Conservation (phyloP, 2,113 vertebrate species). For the Cottus gobio region DNA sequence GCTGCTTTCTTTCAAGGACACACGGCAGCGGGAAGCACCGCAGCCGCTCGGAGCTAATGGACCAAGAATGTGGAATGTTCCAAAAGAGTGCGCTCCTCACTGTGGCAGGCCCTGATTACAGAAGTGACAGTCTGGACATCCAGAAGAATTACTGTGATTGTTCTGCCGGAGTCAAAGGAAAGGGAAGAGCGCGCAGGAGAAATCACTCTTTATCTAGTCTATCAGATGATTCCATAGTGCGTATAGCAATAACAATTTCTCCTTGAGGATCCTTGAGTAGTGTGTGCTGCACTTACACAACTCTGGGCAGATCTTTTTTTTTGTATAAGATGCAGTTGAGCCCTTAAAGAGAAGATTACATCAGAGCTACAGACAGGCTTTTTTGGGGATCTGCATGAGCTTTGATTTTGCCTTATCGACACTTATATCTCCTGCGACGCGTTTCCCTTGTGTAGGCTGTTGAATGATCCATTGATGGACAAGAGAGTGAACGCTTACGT, state of each 20-base stretch:
- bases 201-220: slow-evolving; percentile 58
- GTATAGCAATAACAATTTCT: slow-evolving; percentile 53
- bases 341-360: not conserved
- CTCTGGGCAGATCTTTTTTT: slow-evolving; percentile 8
- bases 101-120: slow-evolving; percentile 77
- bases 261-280: slow-evolving; percentile 62
- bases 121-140: slow-evolving; percentile 73
- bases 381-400: not conserved
- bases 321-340: slow-evolving; percentile 8
- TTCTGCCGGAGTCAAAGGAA: slow-evolving; percentile 65
- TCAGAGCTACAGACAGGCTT: not conserved
- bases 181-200: slow-evolving; percentile 41
- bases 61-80: slow-evolving; percentile 78
- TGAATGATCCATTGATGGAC: not conserved
- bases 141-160: slow-evolving; percentile 66
- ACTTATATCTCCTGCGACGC: not conserved
- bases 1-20: slow-evolving; percentile 70
- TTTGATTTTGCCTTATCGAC: not conserved
- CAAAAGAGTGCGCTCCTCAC: slow-evolving; percentile 65
- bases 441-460: slow-evolving; percentile 7
- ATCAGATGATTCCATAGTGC: slow-evolving; percentile 53
- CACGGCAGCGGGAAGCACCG: slow-evolving; percentile 38
- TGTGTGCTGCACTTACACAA: slow-evolving; percentile 19
- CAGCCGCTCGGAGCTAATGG: slow-evolving; percentile 69
- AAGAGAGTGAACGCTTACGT: not conserved